Evolutionary conservation across 2,888 invertebrate genomes (phyloP), one percentile per base, ranked within the genome.

Genomic region (Scaptomyza parva): DNA sequence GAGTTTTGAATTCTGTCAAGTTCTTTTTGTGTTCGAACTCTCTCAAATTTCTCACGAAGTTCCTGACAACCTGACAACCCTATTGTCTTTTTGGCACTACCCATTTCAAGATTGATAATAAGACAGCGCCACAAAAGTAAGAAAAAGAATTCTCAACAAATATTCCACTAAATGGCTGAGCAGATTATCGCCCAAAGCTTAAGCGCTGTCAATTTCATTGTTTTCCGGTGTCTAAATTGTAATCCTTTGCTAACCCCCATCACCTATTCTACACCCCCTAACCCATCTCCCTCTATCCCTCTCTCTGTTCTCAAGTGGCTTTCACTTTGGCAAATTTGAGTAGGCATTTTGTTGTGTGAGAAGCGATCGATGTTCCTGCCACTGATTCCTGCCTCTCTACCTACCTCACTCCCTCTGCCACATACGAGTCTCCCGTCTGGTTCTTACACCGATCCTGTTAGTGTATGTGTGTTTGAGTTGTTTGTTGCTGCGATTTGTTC

Each of bases 141-240:
- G 11, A 30, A 35, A 52, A 44, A 74, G 60, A 82, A 60, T 83
- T 80, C 73, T 67, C 59, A 61, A 78, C 72, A 76, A 85, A 82
- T 82, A 68, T 60, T 60, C 53, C 63, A 67, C 54, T 72, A 84
- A 86, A 84, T 86, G 67, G 70, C 59, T 80, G 65, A 73, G 73
- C 76, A 78, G 80, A 78, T 80, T 76, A 78, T 78, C 76, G 80
- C 89, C 90, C 78, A 60, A 70, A 86, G 89, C 89, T 41, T 11
- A 45, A 57, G 69, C 74, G 86, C 88, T 89, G 91, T 89, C 90
- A 91, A 89, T 90, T 90, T 89, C 89, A 90, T 89, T 89, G 89
- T 91, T 91, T 90, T 90, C 91, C 91, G 91, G 91, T 90, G 88
- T 89, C 88, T 87, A 89, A 90, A 91, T 89, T 89, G 86, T 89